Conservation (phyloP, 2,888 invertebrate genomes). For the Phragmatobia fuliginosa region DNA sequence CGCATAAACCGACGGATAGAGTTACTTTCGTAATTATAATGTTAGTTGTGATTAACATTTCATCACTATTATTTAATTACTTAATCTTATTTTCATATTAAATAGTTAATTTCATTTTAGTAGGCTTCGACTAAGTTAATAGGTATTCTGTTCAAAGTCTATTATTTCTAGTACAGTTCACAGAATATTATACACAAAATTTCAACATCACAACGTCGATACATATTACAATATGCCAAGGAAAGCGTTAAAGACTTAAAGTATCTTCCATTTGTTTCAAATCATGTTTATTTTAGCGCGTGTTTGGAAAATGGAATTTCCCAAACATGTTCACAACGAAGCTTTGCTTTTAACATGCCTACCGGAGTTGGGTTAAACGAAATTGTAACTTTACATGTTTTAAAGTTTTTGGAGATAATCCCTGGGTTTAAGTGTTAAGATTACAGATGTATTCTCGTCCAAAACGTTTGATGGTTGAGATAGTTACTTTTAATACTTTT, state of each 20-base stretch:
- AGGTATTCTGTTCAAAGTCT: not conserved
- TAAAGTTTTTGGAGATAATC: slow-evolving; percentile 38
- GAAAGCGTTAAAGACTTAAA: slow-evolving; percentile 37
- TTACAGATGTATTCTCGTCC: slow-evolving; percentile 8
- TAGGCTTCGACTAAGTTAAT: not conserved
- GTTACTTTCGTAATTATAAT: no score
- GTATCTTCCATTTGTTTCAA: slow-evolving; percentile 41
- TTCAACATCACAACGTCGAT: not conserved
- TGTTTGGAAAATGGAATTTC: slow-evolving; percentile 42
- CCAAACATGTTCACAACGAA: slow-evolving; percentile 48
- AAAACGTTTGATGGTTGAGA: slow-evolving; percentile 8
- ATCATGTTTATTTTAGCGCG: slow-evolving; percentile 39
- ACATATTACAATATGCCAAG: slow-evolving; percentile 39
- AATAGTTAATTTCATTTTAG: not conserved
- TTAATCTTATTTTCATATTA: not conserved
- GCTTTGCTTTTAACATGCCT: slow-evolving; percentile 44
- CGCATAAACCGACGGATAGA: no score
- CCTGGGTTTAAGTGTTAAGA: slow-evolving; percentile 18
- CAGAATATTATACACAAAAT: not conserved
- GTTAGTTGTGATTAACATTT: not conserved
- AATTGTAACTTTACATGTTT: slow-evolving; percentile 37
- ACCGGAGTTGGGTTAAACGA: slow-evolving; percentile 34
- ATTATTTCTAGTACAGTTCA: not conserved
- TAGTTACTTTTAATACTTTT: not conserved
- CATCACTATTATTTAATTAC: not conserved